These are phyloP conservation scores for Centropristis striata DNA, from an alignment of 2,113 vertebrate species.

Conservation along the genomic window DNA sequence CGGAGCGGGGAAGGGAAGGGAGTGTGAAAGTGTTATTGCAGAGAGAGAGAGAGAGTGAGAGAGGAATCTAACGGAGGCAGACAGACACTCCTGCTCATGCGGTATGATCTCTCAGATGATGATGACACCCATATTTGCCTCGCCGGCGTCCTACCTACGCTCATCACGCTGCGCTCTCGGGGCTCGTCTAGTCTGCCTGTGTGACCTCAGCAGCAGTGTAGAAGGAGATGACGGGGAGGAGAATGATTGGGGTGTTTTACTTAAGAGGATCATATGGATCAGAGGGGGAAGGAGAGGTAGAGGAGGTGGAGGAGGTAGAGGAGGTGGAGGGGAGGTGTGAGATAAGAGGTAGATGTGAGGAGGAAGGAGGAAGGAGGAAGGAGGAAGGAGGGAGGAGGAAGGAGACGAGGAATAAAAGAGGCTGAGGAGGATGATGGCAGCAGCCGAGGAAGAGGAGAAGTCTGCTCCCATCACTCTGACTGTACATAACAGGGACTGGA, in stretches of 20 bases:
- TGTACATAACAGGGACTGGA: constrained; percentile 60
- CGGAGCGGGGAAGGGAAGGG: constrained; percentile 71
- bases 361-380: neutral
- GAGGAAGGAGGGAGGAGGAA: constrained; percentile 32
- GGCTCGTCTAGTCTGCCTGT: constrained; percentile 27
- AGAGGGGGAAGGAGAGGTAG: neutral
- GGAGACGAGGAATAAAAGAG: constrained; percentile 43
- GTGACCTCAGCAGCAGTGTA: constrained; percentile 64
- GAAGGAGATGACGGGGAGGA: constrained; percentile 33
- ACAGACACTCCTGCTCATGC: constrained; percentile 73
- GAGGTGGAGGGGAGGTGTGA: neutral
- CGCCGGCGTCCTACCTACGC: constrained; percentile 32
- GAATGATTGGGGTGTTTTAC: constrained; percentile 62
- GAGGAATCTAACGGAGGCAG: constrained; percentile 62
- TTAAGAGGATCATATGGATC: constrained; percentile 59
- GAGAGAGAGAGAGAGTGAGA: constrained; percentile 66
- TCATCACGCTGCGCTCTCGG: neutral
- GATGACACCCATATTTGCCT: constrained; percentile 73
- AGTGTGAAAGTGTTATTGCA: constrained; percentile 80
- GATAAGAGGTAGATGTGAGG: constrained; percentile 42
- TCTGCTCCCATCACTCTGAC: constrained; percentile 67
- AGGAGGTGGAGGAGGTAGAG: neutral
- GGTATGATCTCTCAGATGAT: constrained; percentile 71
- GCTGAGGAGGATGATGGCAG: constrained; percentile 54
- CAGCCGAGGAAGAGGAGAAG: constrained; percentile 51